Base-by-base conservation (phyloP, 2,797 vertebrate genomes). In the Meriones psammophilus region DNA sequence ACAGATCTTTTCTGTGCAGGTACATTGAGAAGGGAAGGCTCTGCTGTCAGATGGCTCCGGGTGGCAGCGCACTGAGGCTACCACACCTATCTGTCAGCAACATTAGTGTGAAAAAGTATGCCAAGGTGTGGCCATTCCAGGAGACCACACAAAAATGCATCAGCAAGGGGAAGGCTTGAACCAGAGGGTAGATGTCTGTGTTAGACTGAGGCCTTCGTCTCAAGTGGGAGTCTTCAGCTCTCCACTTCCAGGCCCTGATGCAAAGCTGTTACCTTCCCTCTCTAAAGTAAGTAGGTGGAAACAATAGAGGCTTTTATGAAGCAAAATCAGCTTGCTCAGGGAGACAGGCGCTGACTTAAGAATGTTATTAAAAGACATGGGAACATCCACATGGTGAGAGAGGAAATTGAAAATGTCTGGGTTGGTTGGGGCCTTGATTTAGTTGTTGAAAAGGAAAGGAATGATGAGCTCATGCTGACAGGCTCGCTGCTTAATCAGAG, bases 401-500 rank as follows among this genome's bases (percentile, higher is more conserved):
- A 89, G 87, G 86, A 96, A 88, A 94, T 76, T 87, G 88, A 95
- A 91, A 92, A 54, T 42, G 91, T 89, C 96, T 89, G 22, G 33
- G 64, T 50, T 5, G 0, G 22, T 18, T 97, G 89, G 84, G 89
- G 42, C 83, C 69, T 97, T 88, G 95, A 95, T 78, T 97, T 95
- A 94, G 73, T 91, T 96, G 60, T 79, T 94, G 84, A 97, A 97
- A 98, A 95, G 36, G 85, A 97, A 94, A 74, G 90, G 73, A 22
- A 92, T 58, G 87, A 97, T 4, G 94, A 97, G 86, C 84, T 86
- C 20, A 95, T 66, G 95, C 95, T 96, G 92, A 98, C 54, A 83
- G 97, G 97, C 97, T 96, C 94, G 96, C 96, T 79, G 76, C 95
- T 97, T 98, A 95, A 97, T 98, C 97, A 87, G 93, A 86, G 85